Evolutionary conservation across 2,888 invertebrate species (phyloP), one percentile per base, ranked within the genome.

Genomic region (Leucophenga montana): DNA sequence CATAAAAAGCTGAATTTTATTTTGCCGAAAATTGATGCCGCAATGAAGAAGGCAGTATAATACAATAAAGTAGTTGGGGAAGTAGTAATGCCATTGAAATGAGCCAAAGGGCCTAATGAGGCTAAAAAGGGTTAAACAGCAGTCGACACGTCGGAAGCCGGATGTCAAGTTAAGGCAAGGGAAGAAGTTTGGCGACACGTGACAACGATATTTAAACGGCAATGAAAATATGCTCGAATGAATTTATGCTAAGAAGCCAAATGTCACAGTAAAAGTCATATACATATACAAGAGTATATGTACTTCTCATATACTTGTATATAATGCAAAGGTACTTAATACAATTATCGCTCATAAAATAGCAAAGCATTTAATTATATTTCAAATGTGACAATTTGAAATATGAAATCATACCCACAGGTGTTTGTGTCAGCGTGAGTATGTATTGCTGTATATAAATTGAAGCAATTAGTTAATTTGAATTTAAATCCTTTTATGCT

Each of bases 1-100:
- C 85, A 85, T 86, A 85, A 87, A 86, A 85, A 84, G 79, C 80
- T 78, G 76, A 80, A 76, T 85, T 86, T 87, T 87, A 86, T 85
- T 85, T 77, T 66, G 73, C 70, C 73, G 71, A 77, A 78, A 75
- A 73, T 66, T 54, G 68, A 66, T 54, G 66, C 66, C 46, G 48
- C 59, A 67, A 57, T 57, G 71, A 48, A 68, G 70, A 64, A 39
- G 39, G 8, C 39, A 8, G 39, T 5, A 39, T 3, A 3, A 39
- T 5, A 39, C 39, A 8, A 5, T 39, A 8, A 8, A 39, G 71
- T 57, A 71, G 77, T 71, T 76, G 78, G 71, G 22, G 62, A 13
- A 44, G 20, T 9, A 16, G 50, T 18, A 22, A 33, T 22, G n/a
- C 48, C 39, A 68, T 50, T 16, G 18, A 53, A 16, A 50, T 11